Evolutionary conservation across 2,888 invertebrate species (phyloP), one percentile per base, ranked within the genome.

Genomic region (Mythimna loreyi): DNA sequence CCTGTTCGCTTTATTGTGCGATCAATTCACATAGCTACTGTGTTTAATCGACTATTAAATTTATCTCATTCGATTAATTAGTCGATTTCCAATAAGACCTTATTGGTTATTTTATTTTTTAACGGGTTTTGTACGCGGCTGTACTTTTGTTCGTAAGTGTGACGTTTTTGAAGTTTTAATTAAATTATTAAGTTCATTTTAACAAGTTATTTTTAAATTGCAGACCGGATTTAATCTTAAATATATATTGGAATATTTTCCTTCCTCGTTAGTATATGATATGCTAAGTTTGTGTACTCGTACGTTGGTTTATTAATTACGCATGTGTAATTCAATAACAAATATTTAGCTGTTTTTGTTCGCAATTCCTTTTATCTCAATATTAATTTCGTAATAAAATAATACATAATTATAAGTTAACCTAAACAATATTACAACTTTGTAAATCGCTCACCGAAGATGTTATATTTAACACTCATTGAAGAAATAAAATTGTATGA

Each of bases 1-100:
- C 91, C 89, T 92, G 92, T 92, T 88, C 84, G 81, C 77, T 86
- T 90, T 89, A 90, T 89, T 88, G 83, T 87, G 86, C 86, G 83
- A 91, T 92, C 89, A 89, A 90, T 91, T 84, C 84, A 85, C 82
- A 82, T 85, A 84, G 90, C 89, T 90, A 90, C 89, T 81, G 89
- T 86, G 81, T 85, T 86, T 86, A 87, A 88, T 88, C 83, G 80
- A 76, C 79, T 83, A 85, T 85, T 83, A 84, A 85, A 81, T 82
- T 81, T 83, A 85, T 85, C 81, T 73, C 63, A 40, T 53, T 75
- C 75, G 56, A 81, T 85, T 81, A 82, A 85, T 82, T 72, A 75
- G 71, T 76, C 60, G 78, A 66, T 81, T 81, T 67, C 64, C 75
- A 82, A 73, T 78, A 75, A 59, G 23, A 45, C 6, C 23, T 64